Evolutionary conservation across 2,888 invertebrate genomes (phyloP), one percentile per base, ranked within the genome.

Genomic region (Orthonevra nobilis): DNA sequence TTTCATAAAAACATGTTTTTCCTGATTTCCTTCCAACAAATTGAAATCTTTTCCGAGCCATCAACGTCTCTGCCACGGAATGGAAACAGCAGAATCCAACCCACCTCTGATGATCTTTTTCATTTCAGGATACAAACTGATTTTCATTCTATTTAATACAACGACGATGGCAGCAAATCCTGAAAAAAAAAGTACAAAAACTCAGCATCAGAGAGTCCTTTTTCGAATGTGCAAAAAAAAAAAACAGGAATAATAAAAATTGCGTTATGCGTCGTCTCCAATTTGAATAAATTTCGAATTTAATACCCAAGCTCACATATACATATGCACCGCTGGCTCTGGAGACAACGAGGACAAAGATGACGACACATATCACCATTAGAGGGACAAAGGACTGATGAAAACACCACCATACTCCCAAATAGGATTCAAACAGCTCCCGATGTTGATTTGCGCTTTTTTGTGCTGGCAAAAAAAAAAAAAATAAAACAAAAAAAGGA

Each of bases 251-350:
- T n/a, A n/a, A n/a, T 15, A 26, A 34, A 69, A 69, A 69, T 58
- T 58, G 23, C 42, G 58, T 42, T 69, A 58, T 69, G 69, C 38
- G 50, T 69, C 26, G 69, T 60, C 58, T 36, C 23, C 60, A 48
- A 69, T 69, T 69, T 69, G 69, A 69, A 69, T 69, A 69, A 69
- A 60, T 69, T 69, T 69, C 69, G 50, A 60, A 69, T 58, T 60
- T 69, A 50, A 69, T 69, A 58, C 58, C 38, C 38, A 60, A 38
- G 15, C 52, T 30, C 19, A 30, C 58, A 23, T 23, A 5, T 23
- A 23, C 23, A 4, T 5, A 9, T 26, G 26, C 26, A 26, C 26
- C 23, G 17, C 3, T n/a, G 2, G 4, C 12, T 12, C 10, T 10
- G 32, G 10, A n/a, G 32, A 32, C 32, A 10, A 32, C 32, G 32